These are phyloP conservation scores for Clepsis dumicolana DNA, from an alignment of 2,888 invertebrate species.

Conservation along the genomic window DNA sequence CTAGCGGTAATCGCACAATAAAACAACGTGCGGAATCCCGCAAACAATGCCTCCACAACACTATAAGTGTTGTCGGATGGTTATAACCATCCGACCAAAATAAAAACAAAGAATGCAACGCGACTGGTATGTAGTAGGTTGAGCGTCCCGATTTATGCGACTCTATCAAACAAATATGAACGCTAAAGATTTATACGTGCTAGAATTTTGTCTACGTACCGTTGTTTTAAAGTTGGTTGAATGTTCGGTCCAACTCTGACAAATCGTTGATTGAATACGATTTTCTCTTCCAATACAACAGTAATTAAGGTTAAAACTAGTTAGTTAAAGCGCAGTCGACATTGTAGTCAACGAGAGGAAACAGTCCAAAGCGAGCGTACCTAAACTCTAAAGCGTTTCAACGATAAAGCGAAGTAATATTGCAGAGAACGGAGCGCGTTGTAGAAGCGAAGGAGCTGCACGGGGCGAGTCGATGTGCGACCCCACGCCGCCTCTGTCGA, in stretches of 20 bases:
- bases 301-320: background rate
- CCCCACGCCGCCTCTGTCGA: conserved; percentile 81
- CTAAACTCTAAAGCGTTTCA: conserved; percentile 69
- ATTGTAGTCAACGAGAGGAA: conserved; percentile 58
- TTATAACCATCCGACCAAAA: conserved; percentile 55
- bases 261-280: background rate
- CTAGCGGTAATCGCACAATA: conserved; percentile 66
- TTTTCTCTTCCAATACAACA: background rate
- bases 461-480: conserved; percentile 65
- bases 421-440: conserved; percentile 67
- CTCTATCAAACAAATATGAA: background rate
- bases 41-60: conserved; percentile 58
- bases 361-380: conserved; percentile 70
- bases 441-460: conserved; percentile 68
- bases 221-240: conserved; percentile 5
- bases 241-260: background rate
- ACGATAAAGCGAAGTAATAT: conserved; percentile 72
- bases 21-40: conserved; percentile 63
- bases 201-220: conserved; percentile 1
- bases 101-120: conserved; percentile 54
- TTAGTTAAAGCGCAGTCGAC: background rate
- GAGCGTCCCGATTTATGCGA: background rate
- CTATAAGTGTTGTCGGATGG: no score
- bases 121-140: background rate
- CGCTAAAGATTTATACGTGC: background rate